Conservation (phyloP, 2,888 invertebrate species). For the Tillus elongatus region DNA sequence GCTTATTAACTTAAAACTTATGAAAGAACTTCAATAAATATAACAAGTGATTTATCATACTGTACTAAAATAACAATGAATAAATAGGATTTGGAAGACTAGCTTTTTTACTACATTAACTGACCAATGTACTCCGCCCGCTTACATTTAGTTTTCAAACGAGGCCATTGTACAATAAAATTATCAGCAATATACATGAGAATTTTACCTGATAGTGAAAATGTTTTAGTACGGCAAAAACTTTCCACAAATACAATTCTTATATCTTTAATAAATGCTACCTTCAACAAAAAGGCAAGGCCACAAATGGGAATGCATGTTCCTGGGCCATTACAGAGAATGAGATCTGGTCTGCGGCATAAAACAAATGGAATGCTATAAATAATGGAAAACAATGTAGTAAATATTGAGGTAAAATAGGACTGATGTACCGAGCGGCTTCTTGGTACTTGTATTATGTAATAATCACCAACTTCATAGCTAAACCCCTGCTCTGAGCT, state of each 20-base stretch:
- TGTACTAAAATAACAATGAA: too few species aligned
- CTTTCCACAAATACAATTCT: constrained; percentile 90
- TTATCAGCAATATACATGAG: constrained; percentile 75
- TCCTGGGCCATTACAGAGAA: constrained; percentile 92
- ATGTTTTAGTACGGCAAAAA: constrained; percentile 79
- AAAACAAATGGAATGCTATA: constrained; percentile 60
- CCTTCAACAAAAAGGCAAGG: constrained; percentile 64
- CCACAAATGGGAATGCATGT: constrained; percentile 89
- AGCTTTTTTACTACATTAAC: too few species aligned
- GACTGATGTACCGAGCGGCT: constrained; percentile 84
- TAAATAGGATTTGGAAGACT: too few species aligned
- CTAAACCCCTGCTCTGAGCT: too few species aligned
- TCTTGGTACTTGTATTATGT: constrained; percentile 60
- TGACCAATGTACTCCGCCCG: constrained; percentile 70
- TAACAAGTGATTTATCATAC: too few species aligned
- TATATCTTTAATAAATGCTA: constrained; percentile 54
- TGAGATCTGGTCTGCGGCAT: constrained; percentile 64
- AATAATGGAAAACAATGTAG: constrained; percentile 65
- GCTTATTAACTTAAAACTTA: too few species aligned
- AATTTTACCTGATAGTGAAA: constrained; percentile 85
- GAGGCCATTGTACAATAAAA: constrained; percentile 89
- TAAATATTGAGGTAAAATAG: constrained; percentile 67
- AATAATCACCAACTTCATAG: constrained; percentile 43
- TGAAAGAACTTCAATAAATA: too few species aligned
- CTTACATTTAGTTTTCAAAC: constrained; percentile 56